phyloP scores from a whole-genome alignment of 2,797 vertebrate genomes.

The Semotilus atromaculatus region DNA sequence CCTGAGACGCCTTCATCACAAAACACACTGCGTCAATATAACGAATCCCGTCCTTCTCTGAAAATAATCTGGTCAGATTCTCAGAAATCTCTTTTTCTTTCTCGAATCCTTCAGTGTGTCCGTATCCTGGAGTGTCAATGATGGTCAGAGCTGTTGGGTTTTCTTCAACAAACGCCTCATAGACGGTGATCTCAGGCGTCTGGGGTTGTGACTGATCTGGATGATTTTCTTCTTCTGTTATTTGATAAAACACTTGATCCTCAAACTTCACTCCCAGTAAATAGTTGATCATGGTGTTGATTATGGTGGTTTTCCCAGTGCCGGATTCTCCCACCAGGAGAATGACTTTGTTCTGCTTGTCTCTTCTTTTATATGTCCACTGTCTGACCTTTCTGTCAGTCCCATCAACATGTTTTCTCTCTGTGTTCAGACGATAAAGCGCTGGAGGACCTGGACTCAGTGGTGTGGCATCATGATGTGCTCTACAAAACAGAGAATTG shows the following conservation, averaged over 20 bases:
- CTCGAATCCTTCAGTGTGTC: background rate
- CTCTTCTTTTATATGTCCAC: background rate
- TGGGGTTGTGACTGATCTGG: constrained; percentile 26
- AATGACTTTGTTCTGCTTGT: constrained; percentile 45
- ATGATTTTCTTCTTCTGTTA: constrained; percentile 31
- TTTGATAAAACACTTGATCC: constrained; percentile 39
- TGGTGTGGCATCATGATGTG: background rate
- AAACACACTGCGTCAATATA: too few species aligned
- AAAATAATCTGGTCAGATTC: background rate
- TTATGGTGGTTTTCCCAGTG: constrained; percentile 55
- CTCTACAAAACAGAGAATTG: background rate
- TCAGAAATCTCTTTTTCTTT: background rate
- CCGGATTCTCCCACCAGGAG: constrained; percentile 58
- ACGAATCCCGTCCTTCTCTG: too few species aligned
- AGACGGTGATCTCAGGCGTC: constrained; percentile 47
- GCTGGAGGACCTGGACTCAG: too few species aligned
- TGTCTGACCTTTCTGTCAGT: constrained; percentile 3
- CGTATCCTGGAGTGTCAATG: background rate
- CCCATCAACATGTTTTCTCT: background rate
- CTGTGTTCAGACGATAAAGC: background rate
- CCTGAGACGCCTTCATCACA: too few species aligned
- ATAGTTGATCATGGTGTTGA: constrained; percentile 53
- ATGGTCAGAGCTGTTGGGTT: constrained; percentile 29
- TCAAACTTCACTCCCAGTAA: constrained; percentile 43
- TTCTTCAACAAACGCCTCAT: constrained; percentile 44